These are phyloP conservation scores for Tholera decimalis DNA, from an alignment of 2,888 invertebrate species.

Conservation along the genomic window DNA sequence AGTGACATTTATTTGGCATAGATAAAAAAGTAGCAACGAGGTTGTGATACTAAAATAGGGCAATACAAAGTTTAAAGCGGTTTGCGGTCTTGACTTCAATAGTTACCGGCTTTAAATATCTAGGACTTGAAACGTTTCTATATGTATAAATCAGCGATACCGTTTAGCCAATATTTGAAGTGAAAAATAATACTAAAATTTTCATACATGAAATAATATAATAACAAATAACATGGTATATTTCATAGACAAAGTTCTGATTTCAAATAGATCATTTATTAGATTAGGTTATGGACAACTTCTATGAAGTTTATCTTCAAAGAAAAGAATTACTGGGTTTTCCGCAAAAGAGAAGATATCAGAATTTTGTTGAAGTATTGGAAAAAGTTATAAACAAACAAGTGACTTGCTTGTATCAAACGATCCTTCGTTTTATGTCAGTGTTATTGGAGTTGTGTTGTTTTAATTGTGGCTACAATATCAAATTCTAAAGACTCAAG, in stretches of 20 bases:
- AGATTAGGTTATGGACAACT: constrained; percentile 17
- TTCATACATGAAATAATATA: constrained; percentile 9
- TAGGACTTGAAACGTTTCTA: constrained; percentile 6
- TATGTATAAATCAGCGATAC: background rate
- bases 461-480: constrained; percentile 71
- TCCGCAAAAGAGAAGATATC: constrained; percentile 16
- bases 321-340: constrained; percentile 22
- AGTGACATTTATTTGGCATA: constrained; percentile 8
- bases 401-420: constrained; percentile 41
- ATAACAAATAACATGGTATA: constrained; percentile 23
- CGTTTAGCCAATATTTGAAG: background rate
- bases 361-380: constrained; percentile 26
- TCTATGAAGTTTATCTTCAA: constrained; percentile 33
- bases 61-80: constrained; percentile 26
- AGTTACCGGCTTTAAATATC: constrained; percentile 5
- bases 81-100: constrained; percentile 41
- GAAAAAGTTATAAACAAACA: constrained; percentile 26
- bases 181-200: constrained; percentile 7
- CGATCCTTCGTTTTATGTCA: constrained; percentile 44
- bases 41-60: constrained; percentile 34
- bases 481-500: constrained; percentile 65
- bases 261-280: constrained; percentile 39
- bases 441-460: constrained; percentile 61
- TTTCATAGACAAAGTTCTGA: constrained; percentile 5
- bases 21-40: constrained; percentile 9